Conservation (phyloP, 2,113 vertebrate genomes). For the Mirounga angustirostris region DNA sequence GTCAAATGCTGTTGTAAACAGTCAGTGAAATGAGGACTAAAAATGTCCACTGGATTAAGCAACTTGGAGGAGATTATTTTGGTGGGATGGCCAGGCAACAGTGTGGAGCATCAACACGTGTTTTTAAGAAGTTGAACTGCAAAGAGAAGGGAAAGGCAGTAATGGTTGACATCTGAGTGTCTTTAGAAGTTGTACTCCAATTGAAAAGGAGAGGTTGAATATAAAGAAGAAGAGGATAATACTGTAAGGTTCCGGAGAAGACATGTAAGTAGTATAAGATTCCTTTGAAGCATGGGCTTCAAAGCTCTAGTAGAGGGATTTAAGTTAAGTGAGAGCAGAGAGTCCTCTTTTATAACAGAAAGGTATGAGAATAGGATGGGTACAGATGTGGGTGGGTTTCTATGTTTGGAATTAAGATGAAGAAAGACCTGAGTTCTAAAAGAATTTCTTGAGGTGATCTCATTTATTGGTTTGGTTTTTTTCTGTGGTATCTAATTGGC, state of each 20-base stretch:
- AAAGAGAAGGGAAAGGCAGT: not conserved
- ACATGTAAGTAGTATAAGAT: not conserved
- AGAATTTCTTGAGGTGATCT: slow-evolving; percentile 2
- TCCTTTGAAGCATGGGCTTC: not conserved
- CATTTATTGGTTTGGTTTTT: not conserved
- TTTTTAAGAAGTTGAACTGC: not conserved
- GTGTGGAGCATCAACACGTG: not conserved
- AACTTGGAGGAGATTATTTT: slow-evolving; percentile 9
- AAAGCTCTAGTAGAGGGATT: not conserved
- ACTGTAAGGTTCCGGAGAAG: not conserved
- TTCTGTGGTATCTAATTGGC: not conserved
- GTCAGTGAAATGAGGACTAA: not conserved
- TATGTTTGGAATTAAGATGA: slow-evolving; percentile 34
- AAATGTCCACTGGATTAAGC: not conserved
- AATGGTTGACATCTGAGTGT: not conserved
- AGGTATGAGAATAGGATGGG: not conserved
- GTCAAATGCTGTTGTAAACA: not conserved
- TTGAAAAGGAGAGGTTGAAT: not conserved
- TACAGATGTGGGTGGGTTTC: not conserved
- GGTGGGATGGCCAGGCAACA: not conserved
- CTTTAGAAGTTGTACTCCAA: not conserved
- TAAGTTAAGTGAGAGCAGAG: not conserved
- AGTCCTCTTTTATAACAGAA: not conserved
- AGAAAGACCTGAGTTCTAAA: not conserved
- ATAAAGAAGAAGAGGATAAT: not conserved